A percentile compares a stretch with the other conserved stretches of the same genome.
phyloP scores from a whole-genome alignment of 2,113 vertebrate species.

The Sula dactylatra region DNA sequence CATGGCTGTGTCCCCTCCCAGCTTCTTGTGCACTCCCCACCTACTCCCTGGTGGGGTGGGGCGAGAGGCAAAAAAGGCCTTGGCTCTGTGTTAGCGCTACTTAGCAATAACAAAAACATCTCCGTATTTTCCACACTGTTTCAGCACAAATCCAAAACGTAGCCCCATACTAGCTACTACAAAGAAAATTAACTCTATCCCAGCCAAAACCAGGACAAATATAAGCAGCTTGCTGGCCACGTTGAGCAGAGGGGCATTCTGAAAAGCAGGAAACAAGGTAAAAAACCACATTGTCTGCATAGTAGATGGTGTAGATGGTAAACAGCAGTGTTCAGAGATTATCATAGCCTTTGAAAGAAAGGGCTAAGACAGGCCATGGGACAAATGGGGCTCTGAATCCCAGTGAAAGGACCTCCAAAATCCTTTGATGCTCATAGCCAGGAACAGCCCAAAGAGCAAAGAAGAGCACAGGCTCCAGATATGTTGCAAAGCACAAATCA shows the following conservation, averaged over 20 bases:
- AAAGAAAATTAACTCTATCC: too few species aligned
- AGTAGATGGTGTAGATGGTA: background rate
- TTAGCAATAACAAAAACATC: too few species aligned
- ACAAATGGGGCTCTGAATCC: background rate
- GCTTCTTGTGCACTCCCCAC: too few species aligned
- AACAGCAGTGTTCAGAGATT: background rate
- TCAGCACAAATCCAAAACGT: too few species aligned
- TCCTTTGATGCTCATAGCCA: background rate
- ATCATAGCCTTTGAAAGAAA: background rate
- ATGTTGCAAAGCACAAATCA: background rate
- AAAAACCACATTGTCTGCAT: background rate
- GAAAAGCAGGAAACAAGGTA: background rate
- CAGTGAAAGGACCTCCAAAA: background rate
- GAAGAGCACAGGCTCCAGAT: background rate
- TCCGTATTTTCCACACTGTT: too few species aligned
- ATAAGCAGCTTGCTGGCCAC: background rate
- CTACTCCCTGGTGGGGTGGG: too few species aligned
- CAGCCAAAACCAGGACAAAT: background rate
- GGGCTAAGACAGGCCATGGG: background rate
- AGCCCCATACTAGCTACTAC: too few species aligned
- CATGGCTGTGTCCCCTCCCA: too few species aligned
- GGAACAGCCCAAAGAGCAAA: background rate
- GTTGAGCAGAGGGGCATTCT: background rate
- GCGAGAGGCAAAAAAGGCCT: too few species aligned
- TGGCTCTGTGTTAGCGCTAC: too few species aligned